Base-by-base conservation (phyloP, 2,113 vertebrate genomes). In the Turnix velox region DNA sequence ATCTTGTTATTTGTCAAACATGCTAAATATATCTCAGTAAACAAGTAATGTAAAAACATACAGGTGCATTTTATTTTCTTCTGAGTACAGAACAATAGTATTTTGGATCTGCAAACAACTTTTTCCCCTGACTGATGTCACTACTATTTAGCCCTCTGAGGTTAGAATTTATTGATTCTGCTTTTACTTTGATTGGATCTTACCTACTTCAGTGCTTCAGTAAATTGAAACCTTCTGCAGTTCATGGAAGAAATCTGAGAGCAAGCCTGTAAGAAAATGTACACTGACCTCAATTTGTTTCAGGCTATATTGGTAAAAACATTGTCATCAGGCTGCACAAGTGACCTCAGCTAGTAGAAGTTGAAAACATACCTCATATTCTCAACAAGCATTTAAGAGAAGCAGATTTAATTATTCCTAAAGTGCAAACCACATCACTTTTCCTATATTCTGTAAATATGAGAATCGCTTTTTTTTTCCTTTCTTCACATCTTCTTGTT, bases 121-220 rank as follows among this genome's bases (percentile, higher is more conserved):
- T 97, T 95, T 94, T 43, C 71, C 82, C 35, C 14, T 94, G 90
- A 95, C 93, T 97, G 95, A 96, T 97, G 97, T 96, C 75, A 49
- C 93, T 96, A 89, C 94, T 96, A 90, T 89, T 98, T 97, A 97
- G 95, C 88, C 92, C 83, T 96, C 90, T 9, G 90, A 97, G 96
- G 97, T 97, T 94, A 97, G 91, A 89, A 95, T 97, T 95, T 97
- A 98, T 98, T 97, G 97, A 98, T 98, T 97, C 95, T 94, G 49
- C 69, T 97, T 97, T 97, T 95, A 97, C 96, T 97, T 97, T 97
- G 97, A 98, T 97, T 98, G 97, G 97, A 97, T 97, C 96, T 97
- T 97, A 97, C 96, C 95, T 97, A 97, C 94, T 96, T 96, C 77
- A 48, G 94, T 97, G 97, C 96, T 97, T 97, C 96, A 97, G 97